Base-by-base conservation (phyloP, 2,888 invertebrate genomes). In the Drepanosiphum platanoidis region DNA sequence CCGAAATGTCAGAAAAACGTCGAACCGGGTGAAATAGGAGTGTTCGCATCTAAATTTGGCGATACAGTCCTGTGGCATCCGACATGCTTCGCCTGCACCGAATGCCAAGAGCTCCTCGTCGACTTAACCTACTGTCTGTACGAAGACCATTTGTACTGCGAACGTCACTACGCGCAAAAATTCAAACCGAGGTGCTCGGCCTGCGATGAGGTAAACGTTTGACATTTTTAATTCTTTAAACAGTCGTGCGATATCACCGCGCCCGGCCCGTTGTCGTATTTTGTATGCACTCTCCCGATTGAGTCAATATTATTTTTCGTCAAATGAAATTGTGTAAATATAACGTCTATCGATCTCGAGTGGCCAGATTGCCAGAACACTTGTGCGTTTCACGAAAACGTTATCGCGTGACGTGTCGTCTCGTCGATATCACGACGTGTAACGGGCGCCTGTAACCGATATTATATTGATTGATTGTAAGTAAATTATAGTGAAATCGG, bases 61-160 rank as follows among this genome's bases (percentile, higher is more conserved):
- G 93, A 94, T 89, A 92, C 92, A 88, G 91, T 92, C 81, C 92
- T 93, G 88, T 98, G 96, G 94, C 98, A 98, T 90, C 97, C 98
- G 3, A 93, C 94, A 83, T 99, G 99, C 91, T 99, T 98, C 91
- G 92, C 93, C 86, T 99, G 98, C 91, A 91, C 92, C 88, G 93
- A 94, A 86, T 98, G 98, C 91, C 93, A 94, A 88, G 97, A 99
- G 91, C 92, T 97, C 84, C 93, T 99, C 87, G 98, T 98, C 87
- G 99, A 99, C 91, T 93, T 99, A 89, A 96, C 97, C 79, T 98
- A 99, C 91, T 99, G 99, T 90, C 95, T 95, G 87, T 93, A 96
- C 90, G 96, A 97, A 88, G 95, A 95, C 88, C 92, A 93, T 87
- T 92, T 97, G 87, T 97, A 94, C 91, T 98, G 98, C 91, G 97